Percentiles rank a stretch among this genome's conserved stretches.
phyloP scores from a whole-genome alignment of 2,888 invertebrate species.

The Notodonta dromedarius region DNA sequence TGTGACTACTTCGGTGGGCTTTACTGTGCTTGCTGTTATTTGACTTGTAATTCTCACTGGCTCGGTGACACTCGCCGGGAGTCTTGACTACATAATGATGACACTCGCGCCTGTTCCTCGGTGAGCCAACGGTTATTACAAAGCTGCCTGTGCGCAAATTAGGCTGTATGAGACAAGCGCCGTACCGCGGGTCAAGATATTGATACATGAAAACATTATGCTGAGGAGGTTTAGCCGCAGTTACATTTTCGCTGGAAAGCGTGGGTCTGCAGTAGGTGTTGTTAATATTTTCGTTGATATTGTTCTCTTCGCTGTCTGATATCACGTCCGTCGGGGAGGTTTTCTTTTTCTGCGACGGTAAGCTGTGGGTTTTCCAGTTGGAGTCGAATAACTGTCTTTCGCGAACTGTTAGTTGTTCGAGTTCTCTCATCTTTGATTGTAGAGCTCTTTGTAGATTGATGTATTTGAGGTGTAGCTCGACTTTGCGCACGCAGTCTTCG shows the following conservation, averaged over 20 bases:
- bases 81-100: conserved; percentile 87
- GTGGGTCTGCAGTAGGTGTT: conserved; percentile 90
- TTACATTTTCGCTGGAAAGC: conserved; percentile 92
- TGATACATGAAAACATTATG: conserved; percentile 85
- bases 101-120: conserved; percentile 86
- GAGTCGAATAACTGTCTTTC: conserved; percentile 93
- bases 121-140: conserved; percentile 88
- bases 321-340: conserved; percentile 80
- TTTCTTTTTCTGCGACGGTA: conserved; percentile 93
- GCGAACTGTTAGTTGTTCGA: conserved; percentile 91
- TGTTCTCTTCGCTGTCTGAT: conserved; percentile 73
- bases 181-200: conserved; percentile 89
- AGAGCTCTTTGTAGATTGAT: conserved; percentile 94
- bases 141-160: conserved; percentile 87
- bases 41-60: conserved; percentile 62
- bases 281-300: conserved; percentile 76
- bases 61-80: conserved; percentile 65
- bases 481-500: conserved; percentile 97
- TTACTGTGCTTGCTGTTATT: conserved; percentile 65
- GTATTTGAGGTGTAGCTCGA: conserved; percentile 96
- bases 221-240: conserved; percentile 74
- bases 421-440: conserved; percentile 92
- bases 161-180: conserved; percentile 88
- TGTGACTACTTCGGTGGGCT: conserved; percentile 66
- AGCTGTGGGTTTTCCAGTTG: conserved; percentile 95